These are phyloP conservation scores for Lepus townsendii DNA, from an alignment of 2,797 vertebrate genomes.

Conservation along the genomic window DNA sequence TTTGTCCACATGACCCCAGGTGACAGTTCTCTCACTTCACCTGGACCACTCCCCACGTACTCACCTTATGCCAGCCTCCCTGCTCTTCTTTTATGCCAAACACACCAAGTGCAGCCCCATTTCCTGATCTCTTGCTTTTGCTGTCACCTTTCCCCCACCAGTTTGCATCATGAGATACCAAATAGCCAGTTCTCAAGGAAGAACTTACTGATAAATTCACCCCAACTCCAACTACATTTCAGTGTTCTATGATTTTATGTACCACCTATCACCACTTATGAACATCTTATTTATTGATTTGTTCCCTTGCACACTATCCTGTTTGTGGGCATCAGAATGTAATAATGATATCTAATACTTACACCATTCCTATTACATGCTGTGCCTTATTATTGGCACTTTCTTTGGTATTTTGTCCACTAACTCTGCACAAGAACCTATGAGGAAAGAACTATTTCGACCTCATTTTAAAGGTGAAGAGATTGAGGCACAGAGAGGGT, in stretches of 20 bases:
- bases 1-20: neutral
- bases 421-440: neutral
- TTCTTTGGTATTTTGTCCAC: neutral
- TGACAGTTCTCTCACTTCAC: neutral
- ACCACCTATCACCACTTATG: neutral
- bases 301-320: neutral
- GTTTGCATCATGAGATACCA: neutral
- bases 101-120: neutral
- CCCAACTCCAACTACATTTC: neutral
- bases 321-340: neutral
- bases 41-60: neutral
- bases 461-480: neutral
- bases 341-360: neutral
- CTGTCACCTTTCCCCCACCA: neutral
- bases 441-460: slow-evolving; percentile 1
- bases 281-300: neutral
- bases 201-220: neutral
- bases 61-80: neutral
- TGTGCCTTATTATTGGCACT: neutral
- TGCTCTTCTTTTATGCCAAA: neutral
- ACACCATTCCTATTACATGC: neutral
- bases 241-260: neutral
- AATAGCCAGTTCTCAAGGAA: neutral
- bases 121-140: neutral
- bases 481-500: neutral